Percentiles rank a stretch among this genome's conserved stretches.
Evolutionary conservation across 2,113 vertebrate species (phyloP).

Genomic region (Emydocephalus ijimae): DNA sequence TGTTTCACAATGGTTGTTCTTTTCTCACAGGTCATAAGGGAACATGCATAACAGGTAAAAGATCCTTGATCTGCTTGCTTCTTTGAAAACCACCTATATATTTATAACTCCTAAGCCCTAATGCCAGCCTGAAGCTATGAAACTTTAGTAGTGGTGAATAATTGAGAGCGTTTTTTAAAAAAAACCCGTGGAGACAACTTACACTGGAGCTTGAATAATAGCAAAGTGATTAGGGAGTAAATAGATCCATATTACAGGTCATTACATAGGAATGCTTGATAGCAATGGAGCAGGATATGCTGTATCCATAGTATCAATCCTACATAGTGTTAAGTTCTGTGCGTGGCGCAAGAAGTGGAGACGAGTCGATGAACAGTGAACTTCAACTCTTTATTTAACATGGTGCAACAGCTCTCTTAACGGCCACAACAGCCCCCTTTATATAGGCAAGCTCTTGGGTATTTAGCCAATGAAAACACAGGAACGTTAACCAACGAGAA

Average conservation of each 20-base stretch:
- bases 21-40: not conserved
- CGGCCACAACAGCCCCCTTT: too few relatives aligned
- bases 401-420: too few relatives aligned
- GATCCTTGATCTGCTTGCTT: not conserved
- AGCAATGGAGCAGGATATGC: too few relatives aligned
- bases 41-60: not conserved
- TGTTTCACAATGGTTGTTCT: not conserved
- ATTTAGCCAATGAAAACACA: too few relatives aligned
- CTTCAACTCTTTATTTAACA: too few relatives aligned
- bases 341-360: too few relatives aligned
- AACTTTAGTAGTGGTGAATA: not conserved
- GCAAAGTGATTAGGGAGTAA: not conserved
- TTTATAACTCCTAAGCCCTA: not conserved
- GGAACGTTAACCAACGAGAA: too few relatives aligned
- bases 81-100: not conserved
- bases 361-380: too few relatives aligned
- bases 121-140: constrained; percentile 10
- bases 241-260: not conserved
- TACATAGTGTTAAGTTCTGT: too few relatives aligned
- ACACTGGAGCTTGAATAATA: not conserved
- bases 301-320: not conserved
- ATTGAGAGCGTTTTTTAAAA: not conserved
- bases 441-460: too few relatives aligned
- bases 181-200: not conserved
- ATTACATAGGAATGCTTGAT: not conserved